A percentile compares a stretch with the other conserved stretches of the same genome.
Evolutionary conservation across 2,888 invertebrate genomes (phyloP).

Genomic region (Tachina lurida): DNA sequence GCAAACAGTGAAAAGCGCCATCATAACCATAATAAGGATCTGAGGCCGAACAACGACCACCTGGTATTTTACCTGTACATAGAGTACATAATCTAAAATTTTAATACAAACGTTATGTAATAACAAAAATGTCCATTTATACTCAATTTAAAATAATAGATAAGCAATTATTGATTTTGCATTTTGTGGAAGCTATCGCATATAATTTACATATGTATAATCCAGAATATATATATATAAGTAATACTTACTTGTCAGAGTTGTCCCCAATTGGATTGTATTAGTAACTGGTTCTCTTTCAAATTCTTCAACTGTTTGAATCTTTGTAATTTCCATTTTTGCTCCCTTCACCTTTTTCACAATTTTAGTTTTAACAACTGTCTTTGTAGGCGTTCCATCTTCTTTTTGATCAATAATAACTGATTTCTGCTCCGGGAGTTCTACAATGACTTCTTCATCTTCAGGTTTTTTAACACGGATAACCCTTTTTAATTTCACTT

Average conservation of each 20-base stretch:
- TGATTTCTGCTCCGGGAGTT: slow-evolving; percentile 80
- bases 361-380: slow-evolving; percentile 82
- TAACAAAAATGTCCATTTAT: no score
- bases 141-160: neutral
- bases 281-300: slow-evolving; percentile 83
- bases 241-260: slow-evolving; percentile 86
- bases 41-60: slow-evolving; percentile 90
- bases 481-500: slow-evolving; percentile 76
- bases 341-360: slow-evolving; percentile 83
- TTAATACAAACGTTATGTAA: neutral
- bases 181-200: no score
- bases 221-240: slow-evolving; percentile 62
- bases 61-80: slow-evolving; percentile 91
- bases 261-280: slow-evolving; percentile 96
- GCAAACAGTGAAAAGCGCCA: slow-evolving; percentile 94
- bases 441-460: slow-evolving; percentile 78
- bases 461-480: slow-evolving; percentile 76
- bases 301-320: slow-evolving; percentile 82
- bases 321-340: slow-evolving; percentile 82
- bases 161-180: neutral
- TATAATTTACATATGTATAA: no score
- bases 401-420: slow-evolving; percentile 81
- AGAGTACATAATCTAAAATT: slow-evolving; percentile 89
- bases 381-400: slow-evolving; percentile 81
- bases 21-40: slow-evolving; percentile 96